phyloP scores from a whole-genome alignment of 2,797 vertebrate species.

The Gymnothorax reevesii region DNA sequence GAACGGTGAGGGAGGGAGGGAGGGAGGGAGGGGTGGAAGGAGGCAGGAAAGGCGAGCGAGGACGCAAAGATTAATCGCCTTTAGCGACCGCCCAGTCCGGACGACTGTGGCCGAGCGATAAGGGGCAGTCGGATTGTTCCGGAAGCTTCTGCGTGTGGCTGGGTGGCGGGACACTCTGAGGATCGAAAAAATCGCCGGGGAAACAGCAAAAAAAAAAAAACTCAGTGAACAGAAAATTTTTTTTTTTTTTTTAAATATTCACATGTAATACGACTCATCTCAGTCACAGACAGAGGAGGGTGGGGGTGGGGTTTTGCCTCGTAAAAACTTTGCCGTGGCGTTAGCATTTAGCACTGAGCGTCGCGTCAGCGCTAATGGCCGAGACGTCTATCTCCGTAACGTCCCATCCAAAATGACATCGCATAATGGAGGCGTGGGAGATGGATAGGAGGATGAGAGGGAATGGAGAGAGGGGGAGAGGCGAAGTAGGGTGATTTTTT shows the following conservation, averaged over 20 bases:
- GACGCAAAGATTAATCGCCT: conserved; percentile 1
- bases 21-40: neutral
- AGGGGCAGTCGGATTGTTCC: neutral
- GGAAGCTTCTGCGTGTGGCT: neutral
- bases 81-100: neutral
- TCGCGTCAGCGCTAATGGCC: neutral
- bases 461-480: neutral
- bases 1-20: neutral
- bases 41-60: neutral
- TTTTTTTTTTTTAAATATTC: neutral
- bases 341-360: neutral
- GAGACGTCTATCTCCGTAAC: neutral
- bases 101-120: neutral
- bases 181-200: neutral
- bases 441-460: conserved; percentile 20
- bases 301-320: neutral
- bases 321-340: neutral
- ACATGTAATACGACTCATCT: neutral
- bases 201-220: neutral
- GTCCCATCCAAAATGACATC: neutral
- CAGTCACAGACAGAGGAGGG: neutral
- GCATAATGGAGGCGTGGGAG: neutral
- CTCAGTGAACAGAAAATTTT: neutral
- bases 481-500: conserved; percentile 11
- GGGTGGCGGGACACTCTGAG: neutral